These are phyloP conservation scores for Acronicta leporina DNA, from an alignment of 2,888 invertebrate genomes.

Conservation along the genomic window DNA sequence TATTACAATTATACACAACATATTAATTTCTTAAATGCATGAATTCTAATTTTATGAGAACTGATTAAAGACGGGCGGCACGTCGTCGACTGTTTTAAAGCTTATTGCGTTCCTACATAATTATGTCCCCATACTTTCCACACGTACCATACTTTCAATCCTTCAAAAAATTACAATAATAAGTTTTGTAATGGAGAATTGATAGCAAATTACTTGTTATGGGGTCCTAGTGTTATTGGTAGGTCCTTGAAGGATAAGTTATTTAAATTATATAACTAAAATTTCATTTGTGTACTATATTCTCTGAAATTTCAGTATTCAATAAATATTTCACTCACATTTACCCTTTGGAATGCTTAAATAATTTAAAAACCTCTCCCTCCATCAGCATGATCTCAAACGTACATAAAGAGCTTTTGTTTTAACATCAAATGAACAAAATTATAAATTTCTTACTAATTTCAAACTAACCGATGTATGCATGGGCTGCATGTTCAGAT, in stretches of 20 bases:
- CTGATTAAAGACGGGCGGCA: no score
- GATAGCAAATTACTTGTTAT: no score
- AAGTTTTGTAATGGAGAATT: no score
- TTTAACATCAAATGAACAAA: slow-evolving; percentile 6
- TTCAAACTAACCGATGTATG: slow-evolving; percentile 69
- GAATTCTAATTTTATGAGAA: not conserved
- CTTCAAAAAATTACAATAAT: no score
- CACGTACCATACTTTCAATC: no score
- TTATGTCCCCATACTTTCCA: no score
- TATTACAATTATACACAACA: no score
- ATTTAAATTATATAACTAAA: not conserved
- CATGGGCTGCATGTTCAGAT: slow-evolving; percentile 88
- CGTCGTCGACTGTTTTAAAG: no score
- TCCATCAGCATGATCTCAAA: slow-evolving; percentile 35
- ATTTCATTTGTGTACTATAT: not conserved
- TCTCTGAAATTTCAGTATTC: not conserved
- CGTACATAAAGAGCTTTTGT: not conserved
- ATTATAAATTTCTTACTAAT: slow-evolving; percentile 14
- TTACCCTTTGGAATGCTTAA: slow-evolving; percentile 6
- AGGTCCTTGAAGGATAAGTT: no score
- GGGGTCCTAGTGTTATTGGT: no score
- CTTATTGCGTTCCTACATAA: no score
- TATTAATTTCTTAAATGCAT: not conserved
- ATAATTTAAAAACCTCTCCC: slow-evolving; percentile 6
- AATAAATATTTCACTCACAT: not conserved